Conservation (phyloP, 2,113 vertebrate genomes). For the Gila orcuttii region DNA sequence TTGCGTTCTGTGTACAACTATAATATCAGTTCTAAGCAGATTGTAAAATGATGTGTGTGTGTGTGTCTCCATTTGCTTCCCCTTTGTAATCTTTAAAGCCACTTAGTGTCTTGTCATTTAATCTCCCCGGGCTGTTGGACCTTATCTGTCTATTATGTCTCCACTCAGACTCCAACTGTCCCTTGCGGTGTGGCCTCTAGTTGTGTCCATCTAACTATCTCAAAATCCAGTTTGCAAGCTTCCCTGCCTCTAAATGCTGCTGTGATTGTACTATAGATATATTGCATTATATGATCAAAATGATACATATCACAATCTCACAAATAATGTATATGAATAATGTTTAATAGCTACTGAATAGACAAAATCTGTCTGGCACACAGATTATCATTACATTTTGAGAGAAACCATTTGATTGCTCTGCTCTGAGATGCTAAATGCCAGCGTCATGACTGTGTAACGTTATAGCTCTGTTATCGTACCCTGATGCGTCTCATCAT, state of each 20-base stretch:
- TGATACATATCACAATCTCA: background rate
- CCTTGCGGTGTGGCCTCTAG: slow-evolving; percentile 8
- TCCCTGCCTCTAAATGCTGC: background rate
- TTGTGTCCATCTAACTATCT: slow-evolving; percentile 15
- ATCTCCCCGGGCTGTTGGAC: slow-evolving; percentile 46
- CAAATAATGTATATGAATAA: background rate
- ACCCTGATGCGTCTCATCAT: slow-evolving; percentile 3
- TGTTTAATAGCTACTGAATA: background rate
- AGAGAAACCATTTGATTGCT: background rate
- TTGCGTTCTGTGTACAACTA: background rate
- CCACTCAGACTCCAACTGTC: slow-evolving; percentile 32
- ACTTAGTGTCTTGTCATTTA: slow-evolving; percentile 52
- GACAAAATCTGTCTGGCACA: background rate
- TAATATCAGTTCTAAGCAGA: slow-evolving; percentile 11
- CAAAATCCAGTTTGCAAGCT: slow-evolving; percentile 12
- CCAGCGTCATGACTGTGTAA: background rate
- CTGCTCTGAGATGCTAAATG: background rate
- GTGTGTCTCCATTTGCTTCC: slow-evolving; percentile 39
- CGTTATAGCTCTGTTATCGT: slow-evolving; percentile 12
- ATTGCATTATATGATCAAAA: background rate
- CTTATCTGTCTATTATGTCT: slow-evolving; percentile 46
- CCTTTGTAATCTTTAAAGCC: slow-evolving; percentile 55
- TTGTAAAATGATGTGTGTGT: slow-evolving; percentile 7
- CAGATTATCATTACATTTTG: no score
- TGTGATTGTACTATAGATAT: background rate